Base-by-base conservation (phyloP, 2,797 vertebrate species). In the Sphenopsis melanotis region DNA sequence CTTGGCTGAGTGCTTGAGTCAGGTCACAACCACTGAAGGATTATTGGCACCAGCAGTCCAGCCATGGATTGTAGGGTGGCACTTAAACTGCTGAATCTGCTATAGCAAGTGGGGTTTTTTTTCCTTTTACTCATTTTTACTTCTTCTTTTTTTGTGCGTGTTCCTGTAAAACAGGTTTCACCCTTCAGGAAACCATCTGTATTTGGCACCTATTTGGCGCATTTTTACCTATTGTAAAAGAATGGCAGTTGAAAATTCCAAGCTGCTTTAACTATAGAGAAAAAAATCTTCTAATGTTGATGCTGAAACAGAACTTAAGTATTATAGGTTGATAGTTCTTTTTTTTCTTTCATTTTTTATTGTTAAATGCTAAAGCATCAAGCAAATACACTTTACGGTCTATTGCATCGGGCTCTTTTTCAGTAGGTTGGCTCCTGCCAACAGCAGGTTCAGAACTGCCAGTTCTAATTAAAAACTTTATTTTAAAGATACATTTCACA, bases 381-480 rank as follows among this genome's bases (percentile, higher is more conserved):
- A 81, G 59, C 57, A 94, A 86, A 72, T 63, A 89, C 78, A 81
- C 80, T 95, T 95, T 84, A 86, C 91, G 96, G 69, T 87, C 83
- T 93, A 60, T 87, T 93, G 87, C 89, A 84, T 82, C 0, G 6
- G 90, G 88, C 78, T 96, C 52, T 91, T 93, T 95, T 96, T 95
- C 75, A 69, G 93, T 63, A 93, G 89, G 79, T 41, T 94, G 81
- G 77, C 81, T 87, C 29, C 87, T 95, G 94, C 94, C 96, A 97
- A 95, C 74, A 93, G 82, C 77, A 96, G 89, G 89, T 95, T 97
- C 86, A 92, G 95, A 94, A 95, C 86, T 96, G 94, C 94, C 95
- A 97, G 79, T 95, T 96, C 96, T 96, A 96, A 96, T 97, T 97
- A 95, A 96, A 96, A 96, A 96, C 74, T 95, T 95, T 93, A 95